Evolutionary conservation across 2,797 vertebrate species (phyloP), one percentile per base, ranked within the genome.

Genomic region (Bucorvus abyssinicus): DNA sequence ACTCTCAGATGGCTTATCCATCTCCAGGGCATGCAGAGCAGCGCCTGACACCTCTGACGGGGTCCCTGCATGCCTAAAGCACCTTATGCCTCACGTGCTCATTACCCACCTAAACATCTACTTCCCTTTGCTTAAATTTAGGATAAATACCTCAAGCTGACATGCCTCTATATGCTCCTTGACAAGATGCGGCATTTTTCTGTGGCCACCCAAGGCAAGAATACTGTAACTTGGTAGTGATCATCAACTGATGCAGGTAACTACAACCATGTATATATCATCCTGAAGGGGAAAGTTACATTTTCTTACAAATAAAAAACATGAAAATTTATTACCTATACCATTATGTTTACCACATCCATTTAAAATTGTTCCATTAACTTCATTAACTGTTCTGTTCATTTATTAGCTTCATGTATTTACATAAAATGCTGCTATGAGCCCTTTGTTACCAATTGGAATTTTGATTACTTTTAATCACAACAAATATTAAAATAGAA

Each of bases 321-420:
- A 7, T 3, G 8, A 24, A 45, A 68, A 76, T 21, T 38, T 83
- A 44, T 60, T 67, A 68, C 40, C 24, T 89, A 9, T 16, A 49
- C 6, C 21, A 7, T 50, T 56, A 49, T 15, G 27, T 81, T 75
- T 74, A 76, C 44, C 50, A 49, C 20, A 79, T 21, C 30, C 4
- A 70, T 67, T 78, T 80, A 55, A 67, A 87, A 87, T 79, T 24
- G 69, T 69, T 82, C 40, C 64, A 86, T 56, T 91, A 80, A 64
- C 38, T 78, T 75, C 45, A 84, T 81, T 78, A 90, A 47, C 44
- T 36, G 9, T 57, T 86, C 42, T 79, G 56, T 67, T 87, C 11
- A 60, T 89, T 93, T 90, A 53, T 63, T 81, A 93, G 22, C 40
- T 84, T 85, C 42, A 63, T 40, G 9, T 70, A 83, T 70, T 77